A percentile compares a stretch with the other conserved stretches of the same genome.
phyloP scores from a whole-genome alignment of 2,797 vertebrate species.

The Cuculus canorus region DNA sequence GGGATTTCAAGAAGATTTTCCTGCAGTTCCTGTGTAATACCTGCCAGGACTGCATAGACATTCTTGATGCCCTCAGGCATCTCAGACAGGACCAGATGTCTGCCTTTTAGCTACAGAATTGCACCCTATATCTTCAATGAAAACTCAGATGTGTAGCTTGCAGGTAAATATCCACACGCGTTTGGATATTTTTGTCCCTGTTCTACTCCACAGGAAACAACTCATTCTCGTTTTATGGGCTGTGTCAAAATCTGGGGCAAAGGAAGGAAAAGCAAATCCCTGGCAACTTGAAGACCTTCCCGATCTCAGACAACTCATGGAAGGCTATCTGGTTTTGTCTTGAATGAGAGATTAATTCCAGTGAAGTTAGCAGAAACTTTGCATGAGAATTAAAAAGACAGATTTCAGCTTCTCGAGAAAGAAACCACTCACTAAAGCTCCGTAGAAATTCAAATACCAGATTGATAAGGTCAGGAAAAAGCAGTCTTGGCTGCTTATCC shows the following conservation, averaged over 20 bases:
- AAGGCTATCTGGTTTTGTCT: background rate
- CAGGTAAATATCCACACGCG: background rate
- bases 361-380: conserved; percentile 13
- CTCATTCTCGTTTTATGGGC: background rate
- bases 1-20: conserved; percentile 13
- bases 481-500: conserved; percentile 55
- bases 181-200: background rate
- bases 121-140: background rate
- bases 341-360: background rate
- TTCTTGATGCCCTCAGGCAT: background rate
- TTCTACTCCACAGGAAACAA: background rate
- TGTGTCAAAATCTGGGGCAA: background rate
- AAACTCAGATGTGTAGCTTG: background rate
- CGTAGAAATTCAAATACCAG: conserved; percentile 52
- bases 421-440: conserved; percentile 1
- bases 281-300: background rate
- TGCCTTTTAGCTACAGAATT: conserved; percentile 11
- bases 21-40: background rate
- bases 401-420: background rate
- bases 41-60: background rate
- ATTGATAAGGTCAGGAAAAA: conserved; percentile 63
- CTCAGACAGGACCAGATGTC: background rate
- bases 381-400: background rate
- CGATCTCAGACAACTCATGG: background rate
- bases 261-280: conserved; percentile 36